Percentiles rank a stretch among this genome's conserved stretches.
phyloP scores from a whole-genome alignment of 1,140 invertebrate species.

The Drosophila littoralis region DNA sequence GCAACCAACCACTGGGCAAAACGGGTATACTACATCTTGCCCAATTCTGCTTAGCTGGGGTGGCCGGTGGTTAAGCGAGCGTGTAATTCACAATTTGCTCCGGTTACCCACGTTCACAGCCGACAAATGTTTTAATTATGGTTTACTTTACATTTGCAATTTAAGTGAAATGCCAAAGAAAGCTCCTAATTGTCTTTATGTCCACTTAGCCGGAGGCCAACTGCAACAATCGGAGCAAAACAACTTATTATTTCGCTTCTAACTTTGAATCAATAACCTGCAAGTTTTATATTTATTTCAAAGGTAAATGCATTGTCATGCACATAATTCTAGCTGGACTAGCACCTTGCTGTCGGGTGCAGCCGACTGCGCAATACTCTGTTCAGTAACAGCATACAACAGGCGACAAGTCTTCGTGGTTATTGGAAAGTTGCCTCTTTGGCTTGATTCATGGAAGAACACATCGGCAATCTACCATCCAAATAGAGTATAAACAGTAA shows the following conservation, averaged over 20 bases:
- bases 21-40: conserved; percentile 31
- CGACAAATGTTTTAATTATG: conserved; percentile 71
- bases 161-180: conserved; percentile 47
- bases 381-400: too few species aligned
- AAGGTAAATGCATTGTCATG: too few species aligned
- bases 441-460: too few species aligned
- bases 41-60: conserved; percentile 57
- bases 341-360: too few species aligned
- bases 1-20: conserved; percentile 70
- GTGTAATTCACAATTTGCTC: conserved; percentile 78
- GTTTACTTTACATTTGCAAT: conserved; percentile 62
- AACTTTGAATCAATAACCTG: neutral
- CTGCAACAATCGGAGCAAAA: neutral
- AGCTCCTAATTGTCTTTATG: conserved; percentile 22
- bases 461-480: too few species aligned
- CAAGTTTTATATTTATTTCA: neutral
- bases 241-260: neutral
- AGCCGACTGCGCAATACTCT: too few species aligned
- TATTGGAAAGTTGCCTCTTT: too few species aligned
- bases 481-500: too few species aligned
- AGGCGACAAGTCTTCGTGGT: too few species aligned
- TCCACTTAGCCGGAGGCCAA: neutral
- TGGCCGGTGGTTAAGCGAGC: conserved; percentile 78
- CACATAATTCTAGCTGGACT: too few species aligned
- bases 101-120: conserved; percentile 51